Evolutionary conservation across 1,140 invertebrate genomes (phyloP).

Genomic region (Psix sp.): DNA sequence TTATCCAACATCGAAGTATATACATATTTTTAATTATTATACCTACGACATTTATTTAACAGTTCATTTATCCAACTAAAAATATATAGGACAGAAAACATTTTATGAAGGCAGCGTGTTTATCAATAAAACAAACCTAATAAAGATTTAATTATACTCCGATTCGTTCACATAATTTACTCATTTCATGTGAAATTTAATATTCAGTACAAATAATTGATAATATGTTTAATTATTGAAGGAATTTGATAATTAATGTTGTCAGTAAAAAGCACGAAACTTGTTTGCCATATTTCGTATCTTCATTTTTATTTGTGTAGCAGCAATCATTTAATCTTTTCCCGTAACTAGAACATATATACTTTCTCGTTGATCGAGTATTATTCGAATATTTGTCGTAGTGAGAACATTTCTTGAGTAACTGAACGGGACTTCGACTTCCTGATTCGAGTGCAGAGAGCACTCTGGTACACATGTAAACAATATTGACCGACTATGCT

Average conservation of each 20-base stretch:
- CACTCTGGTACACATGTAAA: conserved; percentile 44
- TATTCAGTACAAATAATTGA: too few relatives aligned
- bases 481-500: conserved; percentile 46
- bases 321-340: conserved; percentile 34
- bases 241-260: neutral
- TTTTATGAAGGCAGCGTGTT: too few relatives aligned
- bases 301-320: conserved; percentile 10
- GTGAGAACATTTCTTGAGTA: conserved; percentile 34
- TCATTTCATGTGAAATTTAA: too few relatives aligned
- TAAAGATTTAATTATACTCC: too few relatives aligned
- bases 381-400: conserved; percentile 50
- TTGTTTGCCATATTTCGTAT: conserved; percentile 5
- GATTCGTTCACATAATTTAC: too few relatives aligned
- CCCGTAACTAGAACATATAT: conserved; percentile 25
- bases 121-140: too few relatives aligned
- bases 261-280: conserved; percentile 6
- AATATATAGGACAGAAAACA: too few relatives aligned
- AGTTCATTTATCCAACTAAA: too few relatives aligned
- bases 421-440: conserved; percentile 48
- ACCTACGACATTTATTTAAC: too few relatives aligned
- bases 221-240: too few relatives aligned
- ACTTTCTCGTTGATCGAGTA: conserved; percentile 39
- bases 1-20: too few relatives aligned
- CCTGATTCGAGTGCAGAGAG: conserved; percentile 44
- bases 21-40: too few relatives aligned